Percentiles rank a stretch among this genome's conserved stretches.
Evolutionary conservation across 2,888 invertebrate genomes (phyloP).

Genomic region (Oxyteleia sp.): DNA sequence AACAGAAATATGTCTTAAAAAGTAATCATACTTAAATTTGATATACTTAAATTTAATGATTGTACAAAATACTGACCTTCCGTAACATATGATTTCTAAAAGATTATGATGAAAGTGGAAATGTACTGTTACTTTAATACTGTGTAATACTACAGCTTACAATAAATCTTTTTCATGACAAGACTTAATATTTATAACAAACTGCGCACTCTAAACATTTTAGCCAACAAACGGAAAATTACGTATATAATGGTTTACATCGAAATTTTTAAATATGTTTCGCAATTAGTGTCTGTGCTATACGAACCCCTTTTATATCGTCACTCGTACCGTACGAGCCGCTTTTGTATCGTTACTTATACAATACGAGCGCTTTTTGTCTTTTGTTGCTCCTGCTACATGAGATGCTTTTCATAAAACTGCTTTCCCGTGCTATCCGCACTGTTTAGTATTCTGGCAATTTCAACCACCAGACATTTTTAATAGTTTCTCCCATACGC

Average conservation of each 20-base stretch:
- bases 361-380: constrained; percentile 39
- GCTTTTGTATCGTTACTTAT: constrained; percentile 44
- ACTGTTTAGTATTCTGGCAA: constrained; percentile 38
- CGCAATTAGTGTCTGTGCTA: constrained; percentile 35
- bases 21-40: no score
- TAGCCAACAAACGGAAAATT: no score
- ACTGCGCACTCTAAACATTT: no score
- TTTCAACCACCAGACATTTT: constrained; percentile 32
- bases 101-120: no score
- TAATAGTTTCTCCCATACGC: constrained; percentile 9
- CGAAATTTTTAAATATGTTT: constrained; percentile 14
- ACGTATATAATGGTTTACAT: constrained; percentile 4
- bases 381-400: constrained; percentile 31
- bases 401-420: constrained; percentile 47
- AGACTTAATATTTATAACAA: no score
- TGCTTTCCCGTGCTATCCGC: constrained; percentile 29
- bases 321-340: constrained; percentile 22
- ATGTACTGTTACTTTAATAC: no score
- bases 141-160: no score
- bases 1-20: no score
- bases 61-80: no score
- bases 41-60: no score
- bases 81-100: no score
- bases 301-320: constrained; percentile 27
- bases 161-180: no score